Evolutionary conservation across 2,113 vertebrate genomes (phyloP).

Genomic region (Loxodonta africana): DNA sequence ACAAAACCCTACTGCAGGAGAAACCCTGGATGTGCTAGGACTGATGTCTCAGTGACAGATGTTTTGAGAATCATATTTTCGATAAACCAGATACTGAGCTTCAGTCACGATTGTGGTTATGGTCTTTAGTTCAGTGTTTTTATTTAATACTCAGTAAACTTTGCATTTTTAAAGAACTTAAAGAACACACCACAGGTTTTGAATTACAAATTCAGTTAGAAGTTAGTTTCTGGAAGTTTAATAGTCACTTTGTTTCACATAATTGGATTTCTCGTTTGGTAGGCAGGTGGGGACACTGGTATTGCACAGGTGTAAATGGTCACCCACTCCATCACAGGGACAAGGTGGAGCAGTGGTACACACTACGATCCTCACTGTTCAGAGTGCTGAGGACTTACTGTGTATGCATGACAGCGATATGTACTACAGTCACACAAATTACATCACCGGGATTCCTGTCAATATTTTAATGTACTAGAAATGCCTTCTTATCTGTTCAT

Average conservation of each 20-base stretch:
- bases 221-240: conserved; percentile 71
- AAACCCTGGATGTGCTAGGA: background rate
- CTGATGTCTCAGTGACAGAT: conserved; percentile 9
- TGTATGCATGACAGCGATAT: background rate
- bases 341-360: conserved; percentile 61
- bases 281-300: background rate
- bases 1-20: background rate
- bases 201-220: conserved; percentile 66
- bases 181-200: conserved; percentile 72
- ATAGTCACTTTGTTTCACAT: conserved; percentile 53
- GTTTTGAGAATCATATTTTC: conserved; percentile 28
- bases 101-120: conserved; percentile 63
- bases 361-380: background rate
- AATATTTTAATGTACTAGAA: conserved; percentile 72
- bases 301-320: conserved; percentile 31
- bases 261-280: conserved; percentile 78
- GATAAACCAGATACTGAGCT: conserved; percentile 55
- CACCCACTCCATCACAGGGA: conserved; percentile 51
- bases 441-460: background rate
- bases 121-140: background rate
- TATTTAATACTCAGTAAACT: conserved; percentile 69
- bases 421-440: conserved; percentile 40
- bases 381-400: conserved; percentile 22
- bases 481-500: conserved; percentile 76
- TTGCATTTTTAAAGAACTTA: conserved; percentile 73